These are phyloP conservation scores for Peromyscus maniculatus DNA, from an alignment of 2,113 vertebrate species.

Conservation along the genomic window DNA sequence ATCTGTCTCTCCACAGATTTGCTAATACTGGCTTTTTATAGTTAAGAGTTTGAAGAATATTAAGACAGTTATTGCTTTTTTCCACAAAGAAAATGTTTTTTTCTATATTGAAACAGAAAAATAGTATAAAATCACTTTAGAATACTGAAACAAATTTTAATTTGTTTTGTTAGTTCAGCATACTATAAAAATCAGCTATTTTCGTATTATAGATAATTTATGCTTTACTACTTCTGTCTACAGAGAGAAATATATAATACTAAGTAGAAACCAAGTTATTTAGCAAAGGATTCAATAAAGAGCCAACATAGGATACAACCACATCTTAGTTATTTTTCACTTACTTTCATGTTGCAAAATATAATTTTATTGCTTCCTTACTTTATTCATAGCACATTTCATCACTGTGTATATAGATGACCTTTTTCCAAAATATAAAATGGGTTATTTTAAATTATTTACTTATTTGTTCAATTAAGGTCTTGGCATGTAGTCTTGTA, in stretches of 20 bases:
- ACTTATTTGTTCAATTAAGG: background rate
- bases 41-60: background rate
- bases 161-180: constrained; percentile 36
- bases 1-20: background rate
- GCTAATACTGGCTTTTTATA: constrained; percentile 15
- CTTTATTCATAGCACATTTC: background rate
- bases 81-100: constrained; percentile 12
- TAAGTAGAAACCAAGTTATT: constrained; percentile 36
- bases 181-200: constrained; percentile 24
- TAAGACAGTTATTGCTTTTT: background rate
- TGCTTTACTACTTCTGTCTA: background rate
- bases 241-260: constrained; percentile 3
- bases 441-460: background rate
- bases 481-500: background rate
- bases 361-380: constrained; percentile 22
- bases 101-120: constrained; percentile 12
- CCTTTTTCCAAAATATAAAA: constrained; percentile 9
- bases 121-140: background rate
- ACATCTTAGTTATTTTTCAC: constrained; percentile 11
- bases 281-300: background rate
- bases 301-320: background rate
- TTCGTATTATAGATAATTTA: background rate
- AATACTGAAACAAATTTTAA: constrained; percentile 30
- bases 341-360: constrained; percentile 2
- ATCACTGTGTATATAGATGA: background rate